These are phyloP conservation scores for Spodoptera exigua DNA, from an alignment of 2,888 invertebrate genomes.

Conservation along the genomic window DNA sequence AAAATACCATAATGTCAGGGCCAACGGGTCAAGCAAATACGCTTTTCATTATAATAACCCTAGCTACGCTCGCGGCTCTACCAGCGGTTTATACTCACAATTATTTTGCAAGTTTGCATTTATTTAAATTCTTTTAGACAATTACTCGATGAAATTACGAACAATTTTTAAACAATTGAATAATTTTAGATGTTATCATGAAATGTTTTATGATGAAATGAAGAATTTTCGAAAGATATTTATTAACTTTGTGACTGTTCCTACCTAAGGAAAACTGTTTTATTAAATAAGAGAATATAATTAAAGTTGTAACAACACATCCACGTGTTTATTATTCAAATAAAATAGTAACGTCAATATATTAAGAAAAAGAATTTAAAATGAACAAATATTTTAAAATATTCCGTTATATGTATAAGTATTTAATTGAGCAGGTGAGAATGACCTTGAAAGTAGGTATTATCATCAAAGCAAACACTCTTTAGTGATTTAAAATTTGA, in stretches of 20 bases:
- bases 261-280: too few species aligned
- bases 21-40: constrained; percentile 58
- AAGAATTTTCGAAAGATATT: too few species aligned
- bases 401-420: constrained; percentile 12
- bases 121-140: constrained; percentile 17
- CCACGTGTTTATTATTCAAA: too few species aligned
- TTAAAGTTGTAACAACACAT: too few species aligned
- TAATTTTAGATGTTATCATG: background rate
- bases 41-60: constrained; percentile 51
- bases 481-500: constrained; percentile 16
- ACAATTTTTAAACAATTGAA: too few species aligned
- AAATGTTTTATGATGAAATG: background rate
- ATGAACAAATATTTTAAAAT: constrained; percentile 1
- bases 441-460: constrained; percentile 37
- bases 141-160: too few species aligned
- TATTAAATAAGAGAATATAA: too few species aligned
- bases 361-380: background rate
- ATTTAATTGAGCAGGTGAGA: constrained; percentile 9
- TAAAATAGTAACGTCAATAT: background rate
- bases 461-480: constrained; percentile 5
- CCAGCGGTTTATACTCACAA: constrained; percentile 20
- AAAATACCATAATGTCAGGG: constrained; percentile 77
- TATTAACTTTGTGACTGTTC: too few species aligned
- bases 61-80: constrained; percentile 31
- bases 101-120: constrained; percentile 24